phyloP scores from a whole-genome alignment of 1,140 invertebrate species.

The Diachasma alloeum region DNA sequence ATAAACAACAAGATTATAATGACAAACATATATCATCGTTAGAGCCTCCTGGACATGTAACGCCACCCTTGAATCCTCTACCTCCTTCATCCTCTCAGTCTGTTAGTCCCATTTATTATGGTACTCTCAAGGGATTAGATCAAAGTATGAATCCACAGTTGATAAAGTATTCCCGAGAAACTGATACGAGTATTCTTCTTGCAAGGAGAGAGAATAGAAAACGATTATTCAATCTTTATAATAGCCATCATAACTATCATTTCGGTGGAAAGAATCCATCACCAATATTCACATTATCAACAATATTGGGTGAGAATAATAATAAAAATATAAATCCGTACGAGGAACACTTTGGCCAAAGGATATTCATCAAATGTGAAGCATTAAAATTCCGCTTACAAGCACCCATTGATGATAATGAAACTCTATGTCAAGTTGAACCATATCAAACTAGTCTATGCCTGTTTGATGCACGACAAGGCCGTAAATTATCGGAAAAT shows the following conservation, averaged over 20 bases:
- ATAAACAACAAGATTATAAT: slow-evolving; percentile 78
- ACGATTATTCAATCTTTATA: slow-evolving; percentile 74
- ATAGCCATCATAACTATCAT: slow-evolving; percentile 39
- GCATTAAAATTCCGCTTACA: slow-evolving; percentile 83
- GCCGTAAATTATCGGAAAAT: slow-evolving; percentile 90
- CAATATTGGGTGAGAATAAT: slow-evolving; percentile 46
- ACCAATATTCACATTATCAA: slow-evolving; percentile 54
- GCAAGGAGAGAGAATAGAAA: slow-evolving; percentile 79
- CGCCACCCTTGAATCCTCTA: slow-evolving; percentile 67
- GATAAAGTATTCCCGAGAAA: slow-evolving; percentile 89
- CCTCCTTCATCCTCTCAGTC: slow-evolving; percentile 52
- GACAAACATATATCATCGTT: slow-evolving; percentile 73
- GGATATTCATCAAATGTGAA: slow-evolving; percentile 84
- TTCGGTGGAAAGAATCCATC: slow-evolving; percentile 47
- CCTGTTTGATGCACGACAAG: slow-evolving; percentile 85
- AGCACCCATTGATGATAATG: slow-evolving; percentile 81
- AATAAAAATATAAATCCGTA: slow-evolving; percentile 71
- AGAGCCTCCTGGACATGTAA: slow-evolving; percentile 68
- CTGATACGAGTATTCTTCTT: slow-evolving; percentile 83
- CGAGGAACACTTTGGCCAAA: slow-evolving; percentile 85
- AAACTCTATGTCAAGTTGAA: slow-evolving; percentile 85
- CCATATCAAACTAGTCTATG: slow-evolving; percentile 89
- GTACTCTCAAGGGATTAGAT: slow-evolving; percentile 85
- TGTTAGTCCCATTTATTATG: slow-evolving; percentile 69
- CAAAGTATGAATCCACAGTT: slow-evolving; percentile 91